A percentile compares a stretch with the other conserved stretches of the same genome.
Evolutionary conservation across 1,140 invertebrate genomes (phyloP).

Genomic region (Drosophila biarmipes): DNA sequence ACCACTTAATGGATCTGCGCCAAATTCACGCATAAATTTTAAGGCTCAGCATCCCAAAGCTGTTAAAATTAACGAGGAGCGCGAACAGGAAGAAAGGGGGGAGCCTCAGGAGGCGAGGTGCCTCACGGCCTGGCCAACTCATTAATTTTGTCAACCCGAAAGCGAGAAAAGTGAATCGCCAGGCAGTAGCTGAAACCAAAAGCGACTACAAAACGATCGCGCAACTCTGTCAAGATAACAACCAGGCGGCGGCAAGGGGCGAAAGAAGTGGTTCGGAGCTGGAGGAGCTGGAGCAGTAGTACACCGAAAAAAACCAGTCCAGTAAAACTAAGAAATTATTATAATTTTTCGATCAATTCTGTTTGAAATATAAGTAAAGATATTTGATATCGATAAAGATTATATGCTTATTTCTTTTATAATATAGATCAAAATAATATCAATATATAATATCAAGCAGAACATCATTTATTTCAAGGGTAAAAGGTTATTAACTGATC

Average conservation of each 20-base stretch:
- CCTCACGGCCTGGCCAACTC: constrained; percentile 58
- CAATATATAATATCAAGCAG: too few species aligned
- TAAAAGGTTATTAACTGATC: too few species aligned
- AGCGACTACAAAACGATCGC: constrained; percentile 76
- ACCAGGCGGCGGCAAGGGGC: constrained; percentile 19
- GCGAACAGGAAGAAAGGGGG: constrained; percentile 11
- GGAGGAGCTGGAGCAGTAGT: not conserved
- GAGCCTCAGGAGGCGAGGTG: not conserved
- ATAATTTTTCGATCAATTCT: too few species aligned
- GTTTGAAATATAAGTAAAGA: too few species aligned
- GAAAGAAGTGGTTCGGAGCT: constrained; percentile 7
- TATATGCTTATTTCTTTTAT: too few species aligned
- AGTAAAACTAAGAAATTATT: not conserved
- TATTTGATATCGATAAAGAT: too few species aligned
- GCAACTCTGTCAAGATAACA: constrained; percentile 66
- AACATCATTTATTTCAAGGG: too few species aligned
- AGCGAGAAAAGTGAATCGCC: constrained; percentile 60
- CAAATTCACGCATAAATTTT: constrained; percentile 84
- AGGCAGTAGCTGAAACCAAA: constrained; percentile 71
- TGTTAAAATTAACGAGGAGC: constrained; percentile 75
- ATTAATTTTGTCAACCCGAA: constrained; percentile 80
- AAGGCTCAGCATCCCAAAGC: constrained; percentile 64
- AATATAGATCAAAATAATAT: too few species aligned
- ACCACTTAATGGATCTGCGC: constrained; percentile 83
- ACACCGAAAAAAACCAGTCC: not conserved